Evolutionary conservation across 1,140 invertebrate species (phyloP), one percentile per base, ranked within the genome.

Genomic region (Radopholus similis): DNA sequence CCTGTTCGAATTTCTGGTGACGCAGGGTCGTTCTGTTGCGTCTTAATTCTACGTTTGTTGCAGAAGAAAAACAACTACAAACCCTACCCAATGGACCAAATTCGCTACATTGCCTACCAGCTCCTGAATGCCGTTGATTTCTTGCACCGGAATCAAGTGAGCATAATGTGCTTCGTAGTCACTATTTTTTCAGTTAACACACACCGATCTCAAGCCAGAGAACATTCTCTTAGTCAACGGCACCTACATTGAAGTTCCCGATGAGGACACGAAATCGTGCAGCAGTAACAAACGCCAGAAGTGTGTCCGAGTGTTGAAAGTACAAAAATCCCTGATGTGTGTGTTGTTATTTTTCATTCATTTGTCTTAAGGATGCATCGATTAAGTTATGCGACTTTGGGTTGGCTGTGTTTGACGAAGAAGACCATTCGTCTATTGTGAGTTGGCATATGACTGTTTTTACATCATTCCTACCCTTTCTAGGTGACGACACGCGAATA

Each of bases 381-480:
- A 93, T 97, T 58, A 87, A 90, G 72, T 87, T 98, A 32, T 98
- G 98, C 79, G 95, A 99, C 86, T 97, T 99, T 85, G 95, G 95
- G 66, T 97, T 93, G 83, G 95, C 95, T n/a, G 98, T 95, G 23
- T 98, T 99, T 84, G 95, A 99, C 85, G 90, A 97, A n/a, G n/a
- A n/a, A n/a, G n/a, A n/a, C n/a, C n/a, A n/a, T n/a, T n/a, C n/a
- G n/a, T n/a, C n/a, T n/a, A n/a, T n/a, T n/a, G n/a, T n/a, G n/a
- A n/a, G n/a, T n/a, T n/a, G n/a, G n/a, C n/a, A n/a, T n/a, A n/a
- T n/a, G n/a, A n/a, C n/a, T n/a, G n/a, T n/a, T n/a, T n/a, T n/a
- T n/a, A n/a, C n/a, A n/a, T 85, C 95, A 99, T 83, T 94, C 97
- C 86, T 95, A 99, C 85, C 94, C 91, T 81, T 97, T 93, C 58